Evolutionary conservation across 2,888 invertebrate genomes (phyloP).

Genomic region (Nemoura dubitans): DNA sequence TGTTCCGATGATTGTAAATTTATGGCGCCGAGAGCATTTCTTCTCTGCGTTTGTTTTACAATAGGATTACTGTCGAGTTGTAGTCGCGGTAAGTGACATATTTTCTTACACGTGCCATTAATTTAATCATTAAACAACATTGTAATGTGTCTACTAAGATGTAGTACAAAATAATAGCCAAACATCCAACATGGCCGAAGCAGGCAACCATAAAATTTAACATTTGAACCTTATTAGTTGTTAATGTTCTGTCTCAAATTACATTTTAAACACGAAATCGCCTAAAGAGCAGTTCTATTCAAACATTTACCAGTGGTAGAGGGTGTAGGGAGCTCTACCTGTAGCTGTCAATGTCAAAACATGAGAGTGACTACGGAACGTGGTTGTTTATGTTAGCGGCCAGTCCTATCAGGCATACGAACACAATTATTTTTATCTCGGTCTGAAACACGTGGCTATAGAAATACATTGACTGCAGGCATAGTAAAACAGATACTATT

Average conservation of each 20-base stretch:
- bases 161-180: constrained; percentile 39
- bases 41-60: constrained; percentile 72
- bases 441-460: constrained; percentile 42
- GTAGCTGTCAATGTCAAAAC: constrained; percentile 49
- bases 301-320: background rate
- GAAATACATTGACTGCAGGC: background rate
- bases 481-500: background rate
- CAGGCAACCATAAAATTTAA: background rate
- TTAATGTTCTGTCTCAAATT: background rate
- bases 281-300: background rate
- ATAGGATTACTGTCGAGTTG: constrained; percentile 59
- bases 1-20: constrained; percentile 76
- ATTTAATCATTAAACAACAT: constrained; percentile 27
- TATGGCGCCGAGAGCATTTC: constrained; percentile 82
- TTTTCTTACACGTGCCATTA: constrained; percentile 21
- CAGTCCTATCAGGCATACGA: constrained; percentile 2
- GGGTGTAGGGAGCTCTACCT: background rate
- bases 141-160: background rate
- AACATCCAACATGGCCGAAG: constrained; percentile 50
- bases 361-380: constrained; percentile 37
- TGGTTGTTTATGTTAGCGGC: constrained; percentile 24
- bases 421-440: constrained; percentile 34
- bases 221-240: background rate
- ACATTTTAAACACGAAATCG: background rate
- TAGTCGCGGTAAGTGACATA: constrained; percentile 45